Base-by-base conservation (phyloP, 2,888 invertebrate species). In the Drosophila demipolita region DNA sequence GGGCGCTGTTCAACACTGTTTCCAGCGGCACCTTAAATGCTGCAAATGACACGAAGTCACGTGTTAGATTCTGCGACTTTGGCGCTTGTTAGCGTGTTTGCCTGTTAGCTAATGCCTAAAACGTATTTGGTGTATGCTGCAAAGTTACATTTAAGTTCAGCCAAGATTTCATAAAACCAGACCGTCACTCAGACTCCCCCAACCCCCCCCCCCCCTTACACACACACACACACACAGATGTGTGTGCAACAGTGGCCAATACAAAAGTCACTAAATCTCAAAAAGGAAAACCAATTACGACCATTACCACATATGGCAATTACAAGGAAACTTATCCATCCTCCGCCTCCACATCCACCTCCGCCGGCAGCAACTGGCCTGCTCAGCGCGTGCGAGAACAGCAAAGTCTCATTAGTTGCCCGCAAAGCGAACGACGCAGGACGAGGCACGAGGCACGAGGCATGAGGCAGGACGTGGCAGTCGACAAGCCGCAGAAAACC, bases 11-110 rank as follows among this genome's bases (percentile, higher is more conserved):
- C 52, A 60, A 68, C 73, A 67, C 61, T 29, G 71, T 65, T 58
- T 53, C 50, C 26, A 52, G 63, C 55, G 59, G 54, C 69, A 63
- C 66, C 74, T 78, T 84, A 85, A 85, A 87, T 90, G 81, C 73
- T 78, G 80, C 81, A 90, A 90, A 90, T 81, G 90, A 88, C 90
- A 90, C 90, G 90, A 90, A 90, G 89, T 90, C 90, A 90, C 90
- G 90, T 90, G 90, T 90, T 82, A 77, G 76, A 87, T 79, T 86
- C 85, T 87, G 85, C 77, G 85, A 86, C 85, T 87, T 86, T 83
- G 88, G 62, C 78, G 86, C 86, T 88, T 88, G 90, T 88, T 86
- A 86, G 77, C 85, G 85, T 23, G 23, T 78, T 83, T 78, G 78
- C 82, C 84, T 71, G 68, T 73, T 78, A 70, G 80, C 78, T 82